Percentiles rank a stretch among this genome's conserved stretches.
phyloP scores from a whole-genome alignment of 2,113 vertebrate genomes.

The Archilochus colubris region DNA sequence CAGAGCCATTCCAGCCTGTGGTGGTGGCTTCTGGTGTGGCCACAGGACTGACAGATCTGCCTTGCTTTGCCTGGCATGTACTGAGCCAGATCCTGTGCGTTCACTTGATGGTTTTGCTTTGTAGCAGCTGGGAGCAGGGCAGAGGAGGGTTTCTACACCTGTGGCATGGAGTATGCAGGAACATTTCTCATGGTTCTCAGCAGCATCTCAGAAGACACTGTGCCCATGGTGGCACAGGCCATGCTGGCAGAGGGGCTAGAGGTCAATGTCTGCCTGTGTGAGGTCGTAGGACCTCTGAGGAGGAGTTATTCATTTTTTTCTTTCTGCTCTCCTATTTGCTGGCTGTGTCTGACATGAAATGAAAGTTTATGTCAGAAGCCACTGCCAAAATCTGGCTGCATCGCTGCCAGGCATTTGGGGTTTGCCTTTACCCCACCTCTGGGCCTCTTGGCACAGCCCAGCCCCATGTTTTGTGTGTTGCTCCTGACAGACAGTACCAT shows the following conservation, averaged over 20 bases:
- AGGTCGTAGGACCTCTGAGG: background rate
- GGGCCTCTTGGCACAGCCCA: background rate
- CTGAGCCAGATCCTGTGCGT: rapidly evolving
- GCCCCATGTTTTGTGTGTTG: background rate
- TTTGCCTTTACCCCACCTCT: background rate
- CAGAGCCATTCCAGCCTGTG: background rate
- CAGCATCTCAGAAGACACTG: background rate
- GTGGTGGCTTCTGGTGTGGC: background rate
- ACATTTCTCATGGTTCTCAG: background rate
- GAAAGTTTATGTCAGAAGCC: background rate
- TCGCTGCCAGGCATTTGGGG: background rate
- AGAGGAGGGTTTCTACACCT: background rate
- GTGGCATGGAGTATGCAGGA: background rate
- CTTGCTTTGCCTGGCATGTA: background rate
- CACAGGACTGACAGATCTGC: rapidly evolving
- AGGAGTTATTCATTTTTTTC: background rate
- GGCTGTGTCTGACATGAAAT: background rate
- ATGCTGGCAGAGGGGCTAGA: background rate
- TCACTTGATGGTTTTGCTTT: background rate
- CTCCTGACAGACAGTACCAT: background rate
- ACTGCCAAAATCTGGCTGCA: background rate
- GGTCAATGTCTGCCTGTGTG: background rate
- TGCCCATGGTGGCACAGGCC: rapidly evolving
- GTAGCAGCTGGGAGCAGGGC: background rate
- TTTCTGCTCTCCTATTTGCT: background rate